Conservation (phyloP, 2,797 vertebrate species). For the Myotis myotis region DNA sequence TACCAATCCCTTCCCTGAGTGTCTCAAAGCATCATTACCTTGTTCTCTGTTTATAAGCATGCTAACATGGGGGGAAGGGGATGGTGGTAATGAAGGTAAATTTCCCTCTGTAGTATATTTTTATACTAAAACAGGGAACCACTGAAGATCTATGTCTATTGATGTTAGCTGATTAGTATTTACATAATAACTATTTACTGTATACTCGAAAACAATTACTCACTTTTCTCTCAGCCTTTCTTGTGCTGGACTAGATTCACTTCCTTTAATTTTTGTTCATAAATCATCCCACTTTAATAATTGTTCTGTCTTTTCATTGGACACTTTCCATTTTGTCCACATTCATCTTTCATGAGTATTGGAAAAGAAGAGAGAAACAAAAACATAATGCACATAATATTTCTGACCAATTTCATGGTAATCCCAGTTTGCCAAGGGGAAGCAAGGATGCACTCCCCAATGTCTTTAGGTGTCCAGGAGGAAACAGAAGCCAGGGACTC, state of each 20-base stretch:
- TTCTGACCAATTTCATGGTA: background rate
- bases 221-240: constrained; percentile 28
- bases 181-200: background rate
- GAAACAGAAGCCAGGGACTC: background rate
- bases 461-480: background rate
- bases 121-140: background rate
- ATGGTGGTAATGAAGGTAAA: background rate
- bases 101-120: background rate
- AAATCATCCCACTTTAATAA: constrained; percentile 27
- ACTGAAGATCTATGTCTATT: background rate
- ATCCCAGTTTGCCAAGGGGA: background rate
- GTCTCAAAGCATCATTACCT: background rate
- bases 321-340: background rate
- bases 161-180: background rate
- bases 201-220: constrained; percentile 32
- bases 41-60: background rate
- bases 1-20: background rate
- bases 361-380: background rate
- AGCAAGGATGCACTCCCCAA: background rate
- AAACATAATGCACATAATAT: background rate
- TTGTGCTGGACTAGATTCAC: background rate
- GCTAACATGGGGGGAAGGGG: background rate
- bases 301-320: constrained; percentile 24
- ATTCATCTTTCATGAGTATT: background rate
- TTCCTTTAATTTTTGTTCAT: constrained; percentile 61